phyloP scores from a whole-genome alignment of 1,140 invertebrate species.

The Heliconius hermathena region DNA sequence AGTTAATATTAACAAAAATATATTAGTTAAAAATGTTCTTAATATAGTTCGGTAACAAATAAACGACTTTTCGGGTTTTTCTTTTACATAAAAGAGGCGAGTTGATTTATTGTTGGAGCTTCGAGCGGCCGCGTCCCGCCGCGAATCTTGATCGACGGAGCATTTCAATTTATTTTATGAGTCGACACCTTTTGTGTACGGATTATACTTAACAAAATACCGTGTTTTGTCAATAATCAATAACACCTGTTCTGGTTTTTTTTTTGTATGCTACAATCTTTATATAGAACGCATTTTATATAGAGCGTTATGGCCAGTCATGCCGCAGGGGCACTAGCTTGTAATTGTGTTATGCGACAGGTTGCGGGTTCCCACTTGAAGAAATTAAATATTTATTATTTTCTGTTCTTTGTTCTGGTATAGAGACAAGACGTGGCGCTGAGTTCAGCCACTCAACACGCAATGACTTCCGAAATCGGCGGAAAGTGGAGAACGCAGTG shows the following conservation, averaged over 20 bases:
- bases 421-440: too few relatives aligned
- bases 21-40: neutral
- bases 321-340: too few relatives aligned
- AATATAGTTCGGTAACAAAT: constrained; percentile 78
- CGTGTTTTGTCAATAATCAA: constrained; percentile 30
- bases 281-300: too few relatives aligned
- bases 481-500: too few relatives aligned
- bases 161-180: constrained; percentile 79
- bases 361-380: too few relatives aligned
- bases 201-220: constrained; percentile 33
- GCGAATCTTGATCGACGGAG: constrained; percentile 72
- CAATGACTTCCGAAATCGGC: too few relatives aligned
- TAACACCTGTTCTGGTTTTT: neutral
- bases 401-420: too few relatives aligned
- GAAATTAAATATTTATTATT: too few relatives aligned
- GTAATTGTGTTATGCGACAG: too few relatives aligned
- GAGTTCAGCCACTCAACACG: too few relatives aligned
- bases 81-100: constrained; percentile 74
- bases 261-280: neutral
- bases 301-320: too few relatives aligned
- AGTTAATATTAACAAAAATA: neutral
- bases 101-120: constrained; percentile 73
- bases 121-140: constrained; percentile 61
- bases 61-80: constrained; percentile 72
- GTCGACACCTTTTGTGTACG: constrained; percentile 63